Evolutionary conservation across 2,113 vertebrate genomes (phyloP).

Genomic region (Lagopus leucura): DNA sequence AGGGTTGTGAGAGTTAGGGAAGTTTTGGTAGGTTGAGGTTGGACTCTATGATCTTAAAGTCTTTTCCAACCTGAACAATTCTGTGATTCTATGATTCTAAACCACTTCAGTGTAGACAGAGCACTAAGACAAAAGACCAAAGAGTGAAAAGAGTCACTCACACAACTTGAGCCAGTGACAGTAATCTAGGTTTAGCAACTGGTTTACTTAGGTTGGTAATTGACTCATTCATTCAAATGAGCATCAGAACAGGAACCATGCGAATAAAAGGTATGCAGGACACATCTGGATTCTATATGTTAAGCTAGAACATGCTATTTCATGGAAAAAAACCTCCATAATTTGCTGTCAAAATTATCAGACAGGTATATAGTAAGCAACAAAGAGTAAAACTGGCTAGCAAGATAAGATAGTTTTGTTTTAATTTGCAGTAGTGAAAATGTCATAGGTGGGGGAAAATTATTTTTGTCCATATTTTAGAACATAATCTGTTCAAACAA

Average conservation of each 20-base stretch:
- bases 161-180: not conserved
- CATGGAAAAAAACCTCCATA: not conserved
- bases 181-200: not conserved
- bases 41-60: too few species aligned
- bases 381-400: not conserved
- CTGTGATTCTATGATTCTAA: too few species aligned
- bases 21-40: too few species aligned
- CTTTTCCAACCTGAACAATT: too few species aligned
- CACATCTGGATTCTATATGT: not conserved
- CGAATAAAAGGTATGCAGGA: not conserved
- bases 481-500: conserved; percentile 1
- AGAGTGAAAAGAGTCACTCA: not conserved
- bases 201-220: not conserved
- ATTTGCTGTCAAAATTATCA: not conserved
- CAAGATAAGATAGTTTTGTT: not conserved
- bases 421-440: not conserved
- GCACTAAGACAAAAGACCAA: not conserved
- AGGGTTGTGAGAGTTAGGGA: too few species aligned
- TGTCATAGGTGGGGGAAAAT: not conserved
- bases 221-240: not conserved
- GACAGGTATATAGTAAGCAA: not conserved
- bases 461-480: not conserved
- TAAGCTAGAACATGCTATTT: not conserved
- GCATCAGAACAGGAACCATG: not conserved
- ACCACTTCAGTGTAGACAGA: not conserved